These are phyloP conservation scores for Caenorhabditis sp. DNA, from an alignment of 2,888 invertebrate species.

Conservation along the genomic window DNA sequence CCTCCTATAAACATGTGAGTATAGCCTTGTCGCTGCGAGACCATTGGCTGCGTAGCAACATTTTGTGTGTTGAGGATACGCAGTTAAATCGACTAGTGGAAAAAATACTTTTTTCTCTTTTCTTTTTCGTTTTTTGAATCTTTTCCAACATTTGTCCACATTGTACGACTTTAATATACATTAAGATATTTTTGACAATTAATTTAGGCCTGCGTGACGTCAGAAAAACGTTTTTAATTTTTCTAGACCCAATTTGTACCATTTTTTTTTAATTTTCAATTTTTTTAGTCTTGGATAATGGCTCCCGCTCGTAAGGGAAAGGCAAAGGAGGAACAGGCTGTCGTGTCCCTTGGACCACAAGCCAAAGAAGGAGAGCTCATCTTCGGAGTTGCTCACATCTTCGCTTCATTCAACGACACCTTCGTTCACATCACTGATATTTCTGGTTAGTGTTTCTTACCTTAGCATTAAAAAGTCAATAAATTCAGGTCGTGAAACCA, in stretches of 20 bases:
- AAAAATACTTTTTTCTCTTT: slow-evolving; percentile 14
- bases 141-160: background rate
- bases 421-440: slow-evolving; percentile 99
- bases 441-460: slow-evolving; percentile 91
- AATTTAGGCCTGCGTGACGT: too few relatives aligned
- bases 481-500: slow-evolving; percentile 74
- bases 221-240: background rate
- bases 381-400: slow-evolving; percentile 99
- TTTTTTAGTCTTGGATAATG: slow-evolving; percentile 61
- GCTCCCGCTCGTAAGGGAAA: slow-evolving; percentile 97
- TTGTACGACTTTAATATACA: background rate
- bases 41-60: slow-evolving; percentile 41
- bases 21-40: slow-evolving; percentile 29
- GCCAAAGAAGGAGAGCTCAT: slow-evolving; percentile 88
- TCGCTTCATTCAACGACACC: slow-evolving; percentile 99
- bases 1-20: slow-evolving; percentile 18
- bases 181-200: too few relatives aligned
- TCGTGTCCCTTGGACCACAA: slow-evolving; percentile 78
- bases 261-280: background rate
- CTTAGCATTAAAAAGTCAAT: too few relatives aligned
- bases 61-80: slow-evolving; percentile 16
- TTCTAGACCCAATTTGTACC: background rate
- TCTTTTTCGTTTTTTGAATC: slow-evolving; percentile 12
- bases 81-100: slow-evolving; percentile 8
- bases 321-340: slow-evolving; percentile 93